A percentile compares a stretch with the other conserved stretches of the same genome.
phyloP scores from a whole-genome alignment of 1,140 invertebrate genomes.

The Anagrus nilaparvatae region DNA sequence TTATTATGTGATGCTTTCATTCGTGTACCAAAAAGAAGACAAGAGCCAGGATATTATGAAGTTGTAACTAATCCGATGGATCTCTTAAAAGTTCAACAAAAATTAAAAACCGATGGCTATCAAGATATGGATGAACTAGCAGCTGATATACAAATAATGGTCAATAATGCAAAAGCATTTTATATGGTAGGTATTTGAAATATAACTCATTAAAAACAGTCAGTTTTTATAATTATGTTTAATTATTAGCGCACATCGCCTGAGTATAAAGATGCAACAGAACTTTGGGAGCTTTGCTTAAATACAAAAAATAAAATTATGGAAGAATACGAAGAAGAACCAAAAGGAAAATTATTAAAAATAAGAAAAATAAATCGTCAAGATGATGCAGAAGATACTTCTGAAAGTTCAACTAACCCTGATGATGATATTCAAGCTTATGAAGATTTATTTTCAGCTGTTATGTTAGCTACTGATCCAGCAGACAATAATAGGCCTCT shows the following conservation, averaged over 20 bases:
- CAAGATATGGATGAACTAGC: conserved; percentile 81
- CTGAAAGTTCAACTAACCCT: conserved; percentile 58
- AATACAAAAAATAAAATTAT: conserved; percentile 42
- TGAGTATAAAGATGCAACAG: conserved; percentile 85
- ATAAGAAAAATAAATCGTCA: conserved; percentile 39
- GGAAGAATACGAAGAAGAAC: conserved; percentile 42
- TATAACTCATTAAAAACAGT: background rate
- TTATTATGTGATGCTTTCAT: conserved; percentile 91
- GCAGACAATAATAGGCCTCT: conserved; percentile 70
- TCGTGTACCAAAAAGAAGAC: conserved; percentile 80
- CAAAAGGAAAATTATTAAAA: conserved; percentile 51
- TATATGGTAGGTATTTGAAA: conserved; percentile 59
- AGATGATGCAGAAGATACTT: conserved; percentile 52
- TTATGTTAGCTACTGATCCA: conserved; percentile 68
- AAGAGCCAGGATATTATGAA: conserved; percentile 84
- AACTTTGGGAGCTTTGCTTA: conserved; percentile 76
- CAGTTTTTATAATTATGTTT: conserved; percentile 6
- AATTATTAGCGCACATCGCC: conserved; percentile 55
- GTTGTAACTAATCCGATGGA: conserved; percentile 90
- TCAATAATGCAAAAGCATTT: conserved; percentile 86
- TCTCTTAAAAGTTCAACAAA: conserved; percentile 88
- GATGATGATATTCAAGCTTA: conserved; percentile 62
- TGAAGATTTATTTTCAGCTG: conserved; percentile 73
- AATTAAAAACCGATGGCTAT: conserved; percentile 91
- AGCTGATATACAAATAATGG: conserved; percentile 75